phyloP scores from a whole-genome alignment of 2,113 vertebrate genomes.

The Chaetops frenatus region DNA sequence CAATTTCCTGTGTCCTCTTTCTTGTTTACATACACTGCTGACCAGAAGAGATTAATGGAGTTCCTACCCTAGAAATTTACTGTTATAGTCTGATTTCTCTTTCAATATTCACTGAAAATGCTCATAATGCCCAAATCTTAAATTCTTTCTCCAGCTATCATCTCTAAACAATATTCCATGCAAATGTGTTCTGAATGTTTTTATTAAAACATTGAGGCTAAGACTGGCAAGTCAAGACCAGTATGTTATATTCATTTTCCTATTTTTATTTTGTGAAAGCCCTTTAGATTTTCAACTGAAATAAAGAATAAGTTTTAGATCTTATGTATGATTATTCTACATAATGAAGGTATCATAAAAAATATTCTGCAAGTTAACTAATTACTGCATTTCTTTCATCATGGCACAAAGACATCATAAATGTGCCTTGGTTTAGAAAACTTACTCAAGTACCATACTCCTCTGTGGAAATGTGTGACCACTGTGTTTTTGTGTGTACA shows the following conservation, averaged over 20 bases:
- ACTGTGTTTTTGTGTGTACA: neutral
- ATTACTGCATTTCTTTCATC: neutral
- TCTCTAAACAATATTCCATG: neutral
- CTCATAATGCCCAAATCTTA: neutral
- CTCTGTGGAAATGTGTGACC: neutral
- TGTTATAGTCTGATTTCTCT: neutral
- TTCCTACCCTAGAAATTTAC: neutral
- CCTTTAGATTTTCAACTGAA: neutral
- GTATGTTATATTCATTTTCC: neutral
- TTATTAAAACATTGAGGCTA: neutral
- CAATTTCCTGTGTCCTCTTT: neutral
- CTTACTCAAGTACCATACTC: neutral
- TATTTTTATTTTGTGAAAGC: neutral
- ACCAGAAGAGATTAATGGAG: neutral
- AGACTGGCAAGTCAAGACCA: neutral
- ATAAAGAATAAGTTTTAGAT: neutral
- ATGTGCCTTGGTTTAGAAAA: neutral
- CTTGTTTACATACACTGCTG: neutral
- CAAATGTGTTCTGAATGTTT: neutral
- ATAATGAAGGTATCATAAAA: neutral
- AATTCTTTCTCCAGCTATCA: neutral
- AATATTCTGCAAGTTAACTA: neutral
- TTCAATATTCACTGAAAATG: neutral
- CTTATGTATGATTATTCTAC: rapidly evolving
- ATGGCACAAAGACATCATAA: neutral